A percentile compares a stretch with the other conserved stretches of the same genome.
Conservation (phyloP, 2,113 vertebrate species). For the Cochlearius cochlearius region DNA sequence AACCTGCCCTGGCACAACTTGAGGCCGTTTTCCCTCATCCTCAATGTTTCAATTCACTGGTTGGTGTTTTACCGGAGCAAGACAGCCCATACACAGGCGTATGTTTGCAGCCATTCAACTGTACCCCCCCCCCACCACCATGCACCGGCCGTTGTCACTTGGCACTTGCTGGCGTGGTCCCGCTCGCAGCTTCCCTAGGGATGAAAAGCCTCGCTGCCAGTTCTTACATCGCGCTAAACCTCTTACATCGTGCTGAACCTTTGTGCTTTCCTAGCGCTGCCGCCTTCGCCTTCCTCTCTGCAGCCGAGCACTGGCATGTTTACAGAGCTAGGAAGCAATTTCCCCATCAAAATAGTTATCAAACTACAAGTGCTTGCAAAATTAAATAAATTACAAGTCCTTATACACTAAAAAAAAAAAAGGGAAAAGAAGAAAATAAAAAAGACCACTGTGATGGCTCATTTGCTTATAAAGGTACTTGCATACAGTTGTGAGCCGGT, state of each 20-base stretch:
- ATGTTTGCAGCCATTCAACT: not conserved
- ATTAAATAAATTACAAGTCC: not conserved
- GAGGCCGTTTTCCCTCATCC: no score
- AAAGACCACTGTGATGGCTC: not conserved
- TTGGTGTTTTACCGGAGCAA: not conserved
- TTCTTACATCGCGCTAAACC: not conserved
- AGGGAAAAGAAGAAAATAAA: fast-evolving
- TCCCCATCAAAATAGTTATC: not conserved
- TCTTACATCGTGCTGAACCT: not conserved
- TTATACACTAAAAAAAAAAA: not conserved
- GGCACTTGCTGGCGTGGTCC: not conserved
- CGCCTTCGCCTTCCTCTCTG: not conserved
- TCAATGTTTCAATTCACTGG: not conserved
- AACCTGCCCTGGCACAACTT: no score
- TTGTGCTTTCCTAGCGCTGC: not conserved
- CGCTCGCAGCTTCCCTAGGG: not conserved
- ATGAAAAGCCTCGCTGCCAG: not conserved
- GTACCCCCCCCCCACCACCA: not conserved
- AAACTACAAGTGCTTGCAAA: not conserved
- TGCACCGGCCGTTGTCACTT: not conserved
- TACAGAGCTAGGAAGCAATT: not conserved
- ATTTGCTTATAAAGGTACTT: not conserved
- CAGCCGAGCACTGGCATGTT: not conserved
- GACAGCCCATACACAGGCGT: not conserved
- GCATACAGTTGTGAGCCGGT: not conserved